Conservation (phyloP, 2,113 vertebrate species). For the Campylomormyrus tamandua region DNA sequence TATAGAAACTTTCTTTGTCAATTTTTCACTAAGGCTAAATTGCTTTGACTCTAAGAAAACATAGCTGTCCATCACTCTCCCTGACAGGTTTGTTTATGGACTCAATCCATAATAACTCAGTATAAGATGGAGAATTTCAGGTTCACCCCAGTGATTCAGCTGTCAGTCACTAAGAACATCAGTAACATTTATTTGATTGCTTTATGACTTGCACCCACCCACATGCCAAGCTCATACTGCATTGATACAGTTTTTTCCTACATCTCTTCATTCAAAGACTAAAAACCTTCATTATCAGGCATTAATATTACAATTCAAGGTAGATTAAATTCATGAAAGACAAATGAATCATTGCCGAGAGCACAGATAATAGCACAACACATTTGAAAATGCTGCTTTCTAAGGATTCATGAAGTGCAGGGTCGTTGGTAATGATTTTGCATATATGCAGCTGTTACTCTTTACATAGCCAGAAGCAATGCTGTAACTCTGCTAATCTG, state of each 20-base stretch:
- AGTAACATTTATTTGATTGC: not conserved
- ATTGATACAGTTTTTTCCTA: not conserved
- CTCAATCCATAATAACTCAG: not conserved
- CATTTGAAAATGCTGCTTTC: not conserved
- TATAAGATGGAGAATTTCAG: not conserved
- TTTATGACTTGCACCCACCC: not conserved
- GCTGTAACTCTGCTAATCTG: not conserved
- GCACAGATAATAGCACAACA: not conserved
- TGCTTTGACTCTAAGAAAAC: slow-evolving; percentile 4
- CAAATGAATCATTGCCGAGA: not conserved
- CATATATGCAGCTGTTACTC: not conserved
- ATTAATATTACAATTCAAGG: not conserved
- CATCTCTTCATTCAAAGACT: not conserved
- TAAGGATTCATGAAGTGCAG: not conserved
- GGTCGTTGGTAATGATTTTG: not conserved
- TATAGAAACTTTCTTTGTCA: not conserved
- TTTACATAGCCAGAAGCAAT: not conserved
- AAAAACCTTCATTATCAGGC: not conserved
- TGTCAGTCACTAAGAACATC: slow-evolving; percentile 9
- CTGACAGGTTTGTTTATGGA: slow-evolving; percentile 3
- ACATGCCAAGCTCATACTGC: not conserved
- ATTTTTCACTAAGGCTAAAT: not conserved
- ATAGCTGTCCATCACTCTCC: slow-evolving; percentile 7
- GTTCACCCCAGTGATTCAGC: not conserved
- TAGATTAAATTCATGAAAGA: not conserved